These are phyloP conservation scores for Anarrhichthys ocellatus DNA, from an alignment of 2,113 vertebrate species.

Conservation along the genomic window DNA sequence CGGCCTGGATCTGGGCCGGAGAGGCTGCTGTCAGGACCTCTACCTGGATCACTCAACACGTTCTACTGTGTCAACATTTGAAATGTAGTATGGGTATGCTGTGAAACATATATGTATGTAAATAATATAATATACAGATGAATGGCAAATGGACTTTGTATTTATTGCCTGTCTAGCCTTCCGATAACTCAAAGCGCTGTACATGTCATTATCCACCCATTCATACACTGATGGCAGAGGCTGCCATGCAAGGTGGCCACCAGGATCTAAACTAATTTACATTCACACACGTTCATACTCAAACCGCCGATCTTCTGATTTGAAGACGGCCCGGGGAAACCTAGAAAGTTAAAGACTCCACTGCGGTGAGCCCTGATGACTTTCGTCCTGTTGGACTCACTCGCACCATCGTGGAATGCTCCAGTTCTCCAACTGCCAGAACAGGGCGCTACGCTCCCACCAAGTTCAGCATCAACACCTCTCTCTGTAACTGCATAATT, in stretches of 20 bases:
- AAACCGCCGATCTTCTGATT: not conserved
- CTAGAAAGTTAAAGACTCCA: not conserved
- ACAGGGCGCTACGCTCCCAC: too few relatives aligned
- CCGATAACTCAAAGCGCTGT: not conserved
- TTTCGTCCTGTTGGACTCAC: too few relatives aligned
- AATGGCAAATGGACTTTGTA: not conserved
- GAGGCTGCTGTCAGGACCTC: slow-evolving; percentile 13
- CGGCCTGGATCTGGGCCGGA: slow-evolving; percentile 49
- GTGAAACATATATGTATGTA: not conserved
- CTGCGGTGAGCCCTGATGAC: too few relatives aligned
- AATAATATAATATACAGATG: not conserved
- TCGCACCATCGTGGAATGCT: too few relatives aligned
- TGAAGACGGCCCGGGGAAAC: not conserved
- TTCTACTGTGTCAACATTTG: not conserved
- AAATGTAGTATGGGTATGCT: not conserved
- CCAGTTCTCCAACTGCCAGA: too few relatives aligned
- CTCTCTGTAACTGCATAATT: too few relatives aligned
- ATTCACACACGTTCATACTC: not conserved
- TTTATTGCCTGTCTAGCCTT: not conserved
- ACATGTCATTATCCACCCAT: not conserved
- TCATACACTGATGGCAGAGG: not conserved
- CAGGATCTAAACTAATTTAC: not conserved
- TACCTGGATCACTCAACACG: not conserved
- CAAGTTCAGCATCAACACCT: too few relatives aligned
- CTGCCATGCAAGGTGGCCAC: not conserved